Base-by-base conservation (phyloP, 2,113 vertebrate genomes). In the Pangasianodon gigas region DNA sequence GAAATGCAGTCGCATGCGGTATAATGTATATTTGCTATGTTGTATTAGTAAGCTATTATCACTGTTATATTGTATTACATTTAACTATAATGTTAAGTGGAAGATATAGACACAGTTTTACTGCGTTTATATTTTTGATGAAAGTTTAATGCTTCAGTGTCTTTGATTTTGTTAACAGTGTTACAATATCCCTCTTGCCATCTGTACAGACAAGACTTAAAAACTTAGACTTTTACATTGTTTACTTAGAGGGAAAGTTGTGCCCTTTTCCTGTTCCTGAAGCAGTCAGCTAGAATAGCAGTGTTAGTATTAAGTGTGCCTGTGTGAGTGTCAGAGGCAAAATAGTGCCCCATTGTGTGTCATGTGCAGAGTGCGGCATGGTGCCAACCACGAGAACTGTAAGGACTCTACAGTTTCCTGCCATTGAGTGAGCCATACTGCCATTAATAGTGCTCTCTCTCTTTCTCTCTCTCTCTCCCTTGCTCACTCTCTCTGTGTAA, bases 341-440 rank as follows among this genome's bases (percentile, higher is more conserved):
- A 85, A 91, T 82, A 90, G 85, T 86, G 37, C 80, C 44, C 87
- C 84, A 92, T 92, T 92, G 93, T 93, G 89, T 88, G 87, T 83
- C 91, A 88, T 93, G 89, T 87, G 89, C 87, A 37, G 65, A 84
- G 82, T 62, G 71, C 24, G 89, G 90, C 87, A 89, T 24, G 29
- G 65, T 51, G 90, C 92, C 92, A 91, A 67, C 52, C 52, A 26
- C 75, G n/a, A 86, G 81, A 84, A 84, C 83, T n/a, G 75, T 79
- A 89, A 82, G 75, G 74, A 89, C 88, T 77, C 84, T 44, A 77
- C 32, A 44, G 81, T 90, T 91, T 93, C 90, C 92, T 92, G 62
- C 52, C 21, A 89, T 92, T 92, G 62, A 91, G 60, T 58, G 60
- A 91, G 29, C 16, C 80, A 67, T 41, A 32, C 9, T 87, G 44